Evolutionary conservation across 2,888 invertebrate genomes (phyloP), one percentile per base, ranked within the genome.

Genomic region (Rutpela maculata): DNA sequence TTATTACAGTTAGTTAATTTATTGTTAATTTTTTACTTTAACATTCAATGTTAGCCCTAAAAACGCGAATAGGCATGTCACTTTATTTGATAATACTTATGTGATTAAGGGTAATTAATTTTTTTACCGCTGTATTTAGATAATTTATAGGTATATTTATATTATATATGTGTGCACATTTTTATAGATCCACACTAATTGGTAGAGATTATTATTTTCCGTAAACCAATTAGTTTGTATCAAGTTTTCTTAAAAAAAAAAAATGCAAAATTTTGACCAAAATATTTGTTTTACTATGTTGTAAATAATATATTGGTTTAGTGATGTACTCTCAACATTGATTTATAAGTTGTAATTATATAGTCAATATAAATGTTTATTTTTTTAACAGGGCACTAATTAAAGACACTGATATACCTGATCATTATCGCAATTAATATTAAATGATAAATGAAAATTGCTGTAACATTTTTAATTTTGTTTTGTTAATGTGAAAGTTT

Each of bases 31-130:
- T n/a, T 68, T 69, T 62, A 18, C 38, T 12, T 19, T n/a, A 12
- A 74, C 11, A 15, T 73, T 62, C 62, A 56, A 63, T 59, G 35
- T 62, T 35, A 38, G 19, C 17, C 43, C 22, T 35, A 35, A 55
- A 66, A 66, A 67, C 43, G 19, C 35, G 43, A 66, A 74, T 10
- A 57, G 80, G 78, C 78, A 60, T 76, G 78, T 77, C 76, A 73
- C 67, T 67, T 73, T 76, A 77, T 78, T 77, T 81, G 78, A 81
- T 81, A 78, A 78, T 78, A 76, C 75, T 77, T 79, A 79, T 86
- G 85, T 86, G 86, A 85, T 86, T 85, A 83, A 86, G 83, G 84
- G 84, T 81, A 81, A 84, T 82, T 83, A 83, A 78, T 81, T 84
- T 85, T 83, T 85, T 85, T 86, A 85, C 85, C 85, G 79, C 79